Conservation (phyloP, 2,797 vertebrate species). For the Mormyrus hasselquistii region DNA sequence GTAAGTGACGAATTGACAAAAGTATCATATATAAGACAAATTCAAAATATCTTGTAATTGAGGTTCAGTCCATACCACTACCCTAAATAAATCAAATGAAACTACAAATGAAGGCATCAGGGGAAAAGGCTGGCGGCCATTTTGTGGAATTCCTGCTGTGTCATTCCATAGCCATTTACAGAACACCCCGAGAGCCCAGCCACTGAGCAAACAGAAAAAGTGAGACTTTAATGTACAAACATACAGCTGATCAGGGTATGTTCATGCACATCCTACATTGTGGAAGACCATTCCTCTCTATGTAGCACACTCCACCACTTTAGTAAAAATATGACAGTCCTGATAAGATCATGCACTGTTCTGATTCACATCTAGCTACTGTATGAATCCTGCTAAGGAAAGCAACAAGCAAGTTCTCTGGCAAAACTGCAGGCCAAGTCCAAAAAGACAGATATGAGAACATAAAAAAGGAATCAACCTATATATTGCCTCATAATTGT, state of each 20-base stretch:
- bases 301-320: conserved; percentile 27
- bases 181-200: not conserved
- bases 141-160: conserved; percentile 20
- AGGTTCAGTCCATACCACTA: not conserved
- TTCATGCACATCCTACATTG: not conserved
- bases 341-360: not conserved
- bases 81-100: not conserved
- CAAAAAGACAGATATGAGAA: not conserved
- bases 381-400: not conserved
- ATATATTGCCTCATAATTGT: not conserved
- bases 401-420: not conserved
- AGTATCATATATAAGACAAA: not conserved
- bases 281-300: conserved; percentile 4
- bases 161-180: conserved; percentile 17
- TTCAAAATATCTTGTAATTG: not conserved
- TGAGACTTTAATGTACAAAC: not conserved
- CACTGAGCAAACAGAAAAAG: not conserved
- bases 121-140: conserved; percentile 4
- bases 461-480: not conserved
- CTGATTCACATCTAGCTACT: not conserved
- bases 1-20: not conserved
- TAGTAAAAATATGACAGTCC: not conserved
- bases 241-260: not conserved
- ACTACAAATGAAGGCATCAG: not conserved
- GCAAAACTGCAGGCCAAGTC: not conserved